Conservation (phyloP, 2,888 invertebrate species). For the Tipula unca region DNA sequence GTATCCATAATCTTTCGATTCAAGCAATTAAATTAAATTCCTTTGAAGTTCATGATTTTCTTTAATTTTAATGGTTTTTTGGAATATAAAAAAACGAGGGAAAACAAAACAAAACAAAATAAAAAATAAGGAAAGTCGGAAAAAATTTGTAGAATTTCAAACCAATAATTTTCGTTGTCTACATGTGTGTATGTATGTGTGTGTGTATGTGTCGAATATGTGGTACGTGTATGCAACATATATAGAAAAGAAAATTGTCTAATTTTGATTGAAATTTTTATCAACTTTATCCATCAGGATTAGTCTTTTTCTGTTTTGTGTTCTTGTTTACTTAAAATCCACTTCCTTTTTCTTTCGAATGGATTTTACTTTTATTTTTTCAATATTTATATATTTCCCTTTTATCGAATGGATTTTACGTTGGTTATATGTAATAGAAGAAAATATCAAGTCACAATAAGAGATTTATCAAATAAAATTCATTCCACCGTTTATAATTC, state of each 20-base stretch:
- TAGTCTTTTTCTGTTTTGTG: neutral
- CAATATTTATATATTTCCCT: neutral
- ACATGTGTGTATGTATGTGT: neutral
- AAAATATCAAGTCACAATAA: neutral
- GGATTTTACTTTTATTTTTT: neutral
- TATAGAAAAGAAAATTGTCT: neutral
- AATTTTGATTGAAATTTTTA: conserved; percentile 8
- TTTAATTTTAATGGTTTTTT: conserved; percentile 14
- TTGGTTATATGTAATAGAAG: neutral
- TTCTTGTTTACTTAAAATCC: neutral
- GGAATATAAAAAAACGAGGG: neutral
- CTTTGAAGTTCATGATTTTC: neutral
- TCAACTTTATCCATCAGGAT: conserved; percentile 8
- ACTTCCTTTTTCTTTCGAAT: neutral
- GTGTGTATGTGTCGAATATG: neutral
- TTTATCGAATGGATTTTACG: neutral
- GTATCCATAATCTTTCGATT: neutral
- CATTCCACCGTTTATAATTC: neutral
- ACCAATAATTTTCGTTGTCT: neutral
- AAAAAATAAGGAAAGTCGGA: neutral
- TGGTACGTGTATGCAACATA: neutral
- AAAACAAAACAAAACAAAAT: neutral
- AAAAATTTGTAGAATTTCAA: neutral
- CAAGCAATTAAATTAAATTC: neutral
- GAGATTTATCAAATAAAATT: neutral